Percentiles rank a stretch among this genome's conserved stretches.
phyloP scores from a whole-genome alignment of 2,113 vertebrate species.

The Dasypus novemcinctus region DNA sequence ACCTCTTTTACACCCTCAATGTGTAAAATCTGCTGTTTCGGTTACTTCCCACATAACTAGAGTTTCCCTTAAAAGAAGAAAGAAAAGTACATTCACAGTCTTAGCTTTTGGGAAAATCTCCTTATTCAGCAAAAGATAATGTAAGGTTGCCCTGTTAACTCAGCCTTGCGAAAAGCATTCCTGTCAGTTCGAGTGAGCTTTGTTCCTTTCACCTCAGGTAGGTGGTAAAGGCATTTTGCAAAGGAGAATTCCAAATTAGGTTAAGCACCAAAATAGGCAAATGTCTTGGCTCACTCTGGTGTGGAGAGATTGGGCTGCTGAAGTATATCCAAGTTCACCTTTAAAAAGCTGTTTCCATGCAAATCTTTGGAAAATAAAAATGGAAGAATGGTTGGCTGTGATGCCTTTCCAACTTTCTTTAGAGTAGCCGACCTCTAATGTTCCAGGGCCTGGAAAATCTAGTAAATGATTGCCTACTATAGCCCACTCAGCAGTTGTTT shows the following conservation, averaged over 20 bases:
- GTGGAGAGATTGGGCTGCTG: slow-evolving; percentile 45
- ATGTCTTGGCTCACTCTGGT: slow-evolving; percentile 42
- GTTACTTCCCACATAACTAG: slow-evolving; percentile 61
- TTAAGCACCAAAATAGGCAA: slow-evolving; percentile 74
- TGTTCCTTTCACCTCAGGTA: slow-evolving; percentile 72
- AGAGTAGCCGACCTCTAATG: not conserved
- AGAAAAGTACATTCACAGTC: not conserved
- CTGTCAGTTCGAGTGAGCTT: slow-evolving; percentile 65
- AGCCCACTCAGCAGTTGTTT: not conserved
- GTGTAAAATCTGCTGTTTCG: slow-evolving; percentile 70
- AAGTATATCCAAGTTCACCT: slow-evolving; percentile 66
- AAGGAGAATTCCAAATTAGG: slow-evolving; percentile 73
- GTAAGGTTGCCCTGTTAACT: slow-evolving; percentile 72
- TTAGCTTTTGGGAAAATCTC: slow-evolving; percentile 11
- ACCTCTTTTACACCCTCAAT: slow-evolving; percentile 25
- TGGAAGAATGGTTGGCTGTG: not conserved
- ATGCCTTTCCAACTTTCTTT: slow-evolving; percentile 10
- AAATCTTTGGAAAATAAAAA: slow-evolving; percentile 18
- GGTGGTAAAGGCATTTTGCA: slow-evolving; percentile 76
- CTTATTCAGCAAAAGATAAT: slow-evolving; percentile 74
- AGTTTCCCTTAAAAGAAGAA: slow-evolving; percentile 73
- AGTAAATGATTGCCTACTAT: not conserved
- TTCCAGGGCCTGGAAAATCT: not conserved
- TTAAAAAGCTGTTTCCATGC: slow-evolving; percentile 38
- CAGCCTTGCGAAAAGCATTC: slow-evolving; percentile 74